A percentile compares a stretch with the other conserved stretches of the same genome.
Evolutionary conservation across 1,140 invertebrate species (phyloP).

Genomic region (Camponotus pennsylvanicus): DNA sequence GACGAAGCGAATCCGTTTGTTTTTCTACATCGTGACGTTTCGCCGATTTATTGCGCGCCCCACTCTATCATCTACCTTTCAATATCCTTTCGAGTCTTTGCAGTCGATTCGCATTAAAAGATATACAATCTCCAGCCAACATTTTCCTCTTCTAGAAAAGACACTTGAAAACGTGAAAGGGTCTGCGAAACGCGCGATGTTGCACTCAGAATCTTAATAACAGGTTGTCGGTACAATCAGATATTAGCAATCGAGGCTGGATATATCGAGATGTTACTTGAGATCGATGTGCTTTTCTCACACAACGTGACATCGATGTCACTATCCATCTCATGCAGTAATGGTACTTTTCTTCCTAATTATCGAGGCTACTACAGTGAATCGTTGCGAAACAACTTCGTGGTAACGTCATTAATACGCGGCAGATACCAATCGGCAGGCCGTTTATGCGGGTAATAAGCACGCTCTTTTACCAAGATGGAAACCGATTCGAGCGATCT

Average conservation of each 20-base stretch:
- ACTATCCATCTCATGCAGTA: conserved; percentile 13
- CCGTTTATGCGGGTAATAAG: conserved; percentile 71
- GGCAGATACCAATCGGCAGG: conserved; percentile 71
- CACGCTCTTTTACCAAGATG: conserved; percentile 61
- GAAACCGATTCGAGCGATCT: conserved; percentile 68
- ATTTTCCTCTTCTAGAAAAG: neutral
- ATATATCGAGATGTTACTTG: neutral
- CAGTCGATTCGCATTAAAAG: conserved; percentile 33
- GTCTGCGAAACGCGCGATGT: neutral
- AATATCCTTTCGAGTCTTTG: conserved; percentile 67
- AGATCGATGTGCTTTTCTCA: conserved; percentile 43
- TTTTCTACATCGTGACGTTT: conserved; percentile 72
- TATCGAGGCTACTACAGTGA: conserved; percentile 61
- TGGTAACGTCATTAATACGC: conserved; percentile 66
- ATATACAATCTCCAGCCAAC: neutral
- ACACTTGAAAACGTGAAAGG: neutral
- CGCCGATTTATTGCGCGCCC: conserved; percentile 72
- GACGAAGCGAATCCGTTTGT: conserved; percentile 66
- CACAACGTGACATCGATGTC: neutral
- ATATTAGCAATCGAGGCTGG: neutral
- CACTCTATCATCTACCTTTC: conserved; percentile 67
- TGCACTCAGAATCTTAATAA: neutral
- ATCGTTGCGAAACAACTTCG: conserved; percentile 66
- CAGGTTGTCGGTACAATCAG: neutral
- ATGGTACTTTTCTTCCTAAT: conserved; percentile 62